Evolutionary conservation across 2,888 invertebrate genomes (phyloP).

Genomic region (Folsomia candida): DNA sequence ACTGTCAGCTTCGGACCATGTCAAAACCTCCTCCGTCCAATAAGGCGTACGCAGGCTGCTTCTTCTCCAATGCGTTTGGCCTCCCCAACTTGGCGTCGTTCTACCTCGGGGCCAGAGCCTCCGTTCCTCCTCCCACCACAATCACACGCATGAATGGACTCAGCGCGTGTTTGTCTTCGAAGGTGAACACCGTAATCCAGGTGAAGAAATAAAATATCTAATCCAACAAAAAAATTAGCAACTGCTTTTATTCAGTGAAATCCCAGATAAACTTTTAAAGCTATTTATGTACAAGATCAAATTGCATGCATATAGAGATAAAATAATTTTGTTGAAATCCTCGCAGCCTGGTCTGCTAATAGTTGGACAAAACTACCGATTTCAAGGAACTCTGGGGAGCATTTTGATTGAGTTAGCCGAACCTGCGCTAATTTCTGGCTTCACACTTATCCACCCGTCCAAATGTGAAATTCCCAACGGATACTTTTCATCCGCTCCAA

Average conservation of each 20-base stretch:
- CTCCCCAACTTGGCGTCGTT: not conserved
- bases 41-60: not conserved
- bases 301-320: no score
- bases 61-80: not conserved
- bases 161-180: not conserved
- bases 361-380: slow-evolving; percentile 22
- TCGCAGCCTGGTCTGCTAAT: slow-evolving; percentile 8
- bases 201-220: no score
- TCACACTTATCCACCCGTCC: slow-evolving; percentile 21
- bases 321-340: no score
- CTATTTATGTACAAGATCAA: no score
- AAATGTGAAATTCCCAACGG: slow-evolving; percentile 20
- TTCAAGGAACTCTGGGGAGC: slow-evolving; percentile 11
- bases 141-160: not conserved
- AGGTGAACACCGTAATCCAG: not conserved
- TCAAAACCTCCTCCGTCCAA: not conserved
- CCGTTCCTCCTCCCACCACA: not conserved
- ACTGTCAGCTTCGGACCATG: not conserved
- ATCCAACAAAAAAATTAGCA: no score
- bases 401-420: slow-evolving; percentile 16
- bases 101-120: not conserved
- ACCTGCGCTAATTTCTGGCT: slow-evolving; percentile 19
- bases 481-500: slow-evolving; percentile 15
- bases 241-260: no score
- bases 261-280: no score